Conservation (phyloP, 2,888 invertebrate genomes). For the Eristalinus sepulchralis region DNA sequence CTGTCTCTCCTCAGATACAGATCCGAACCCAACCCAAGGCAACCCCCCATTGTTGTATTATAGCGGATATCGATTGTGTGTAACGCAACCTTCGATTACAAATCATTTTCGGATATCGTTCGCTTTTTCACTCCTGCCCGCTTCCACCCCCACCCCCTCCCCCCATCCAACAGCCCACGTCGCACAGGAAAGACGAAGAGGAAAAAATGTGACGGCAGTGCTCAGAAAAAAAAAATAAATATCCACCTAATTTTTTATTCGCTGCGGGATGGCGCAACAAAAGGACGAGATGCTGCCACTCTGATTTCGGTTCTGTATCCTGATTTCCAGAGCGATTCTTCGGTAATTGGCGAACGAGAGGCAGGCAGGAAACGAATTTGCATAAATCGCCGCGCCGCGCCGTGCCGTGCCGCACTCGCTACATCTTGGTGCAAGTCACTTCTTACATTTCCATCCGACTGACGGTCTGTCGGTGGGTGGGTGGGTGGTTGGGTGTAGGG, state of each 20-base stretch:
- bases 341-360: conserved; percentile 42
- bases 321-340: conserved; percentile 31
- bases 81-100: conserved; percentile 52
- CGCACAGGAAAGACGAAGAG: neutral
- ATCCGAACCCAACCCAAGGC: neutral
- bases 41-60: conserved; percentile 35
- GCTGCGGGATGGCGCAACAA: conserved; percentile 31
- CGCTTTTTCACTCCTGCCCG: conserved; percentile 42
- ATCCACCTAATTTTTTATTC: conserved; percentile 52
- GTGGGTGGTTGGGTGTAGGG: neutral
- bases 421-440: neutral
- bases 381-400: conserved; percentile 39
- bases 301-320: conserved; percentile 48
- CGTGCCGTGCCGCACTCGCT: neutral
- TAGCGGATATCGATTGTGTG: conserved; percentile 46
- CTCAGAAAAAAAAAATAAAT: conserved; percentile 9
- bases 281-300: conserved; percentile 41
- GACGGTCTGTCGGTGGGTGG: neutral
- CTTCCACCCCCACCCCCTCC: neutral
- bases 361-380: conserved; percentile 40
- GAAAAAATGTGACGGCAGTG: neutral
- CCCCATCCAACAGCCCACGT: neutral
- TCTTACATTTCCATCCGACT: neutral
- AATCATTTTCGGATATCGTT: conserved; percentile 65
- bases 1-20: neutral